A percentile compares a stretch with the other conserved stretches of the same genome.
Conservation (phyloP, 2,888 invertebrate species). For the Netelia inedita region DNA sequence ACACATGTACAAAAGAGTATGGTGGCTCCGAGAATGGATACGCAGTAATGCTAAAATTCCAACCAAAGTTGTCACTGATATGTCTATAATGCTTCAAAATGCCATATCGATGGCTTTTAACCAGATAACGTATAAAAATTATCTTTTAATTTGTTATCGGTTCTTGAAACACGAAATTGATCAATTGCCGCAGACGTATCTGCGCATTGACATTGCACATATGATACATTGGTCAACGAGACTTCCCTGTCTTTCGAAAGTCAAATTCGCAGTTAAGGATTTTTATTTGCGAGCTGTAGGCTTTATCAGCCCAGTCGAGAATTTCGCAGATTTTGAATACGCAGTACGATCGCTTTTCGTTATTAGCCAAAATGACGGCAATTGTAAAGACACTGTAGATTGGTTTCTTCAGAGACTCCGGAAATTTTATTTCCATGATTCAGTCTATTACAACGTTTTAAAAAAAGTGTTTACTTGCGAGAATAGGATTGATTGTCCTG, state of each 20-base stretch:
- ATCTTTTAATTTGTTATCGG: constrained; percentile 29
- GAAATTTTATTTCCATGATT: constrained; percentile 45
- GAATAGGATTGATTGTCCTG: constrained; percentile 38
- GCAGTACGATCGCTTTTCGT: constrained; percentile 33
- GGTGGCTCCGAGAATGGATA: constrained; percentile 48
- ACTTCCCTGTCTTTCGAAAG: constrained; percentile 27
- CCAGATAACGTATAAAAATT: constrained; percentile 49
- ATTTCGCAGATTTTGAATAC: constrained; percentile 47
- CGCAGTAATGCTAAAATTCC: constrained; percentile 38
- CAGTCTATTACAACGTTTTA: constrained; percentile 27
- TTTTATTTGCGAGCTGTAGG: constrained; percentile 57
- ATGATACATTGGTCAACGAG: constrained; percentile 50
- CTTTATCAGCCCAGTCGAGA: constrained; percentile 52
- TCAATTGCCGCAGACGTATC: constrained; percentile 34
- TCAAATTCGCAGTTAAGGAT: constrained; percentile 48
- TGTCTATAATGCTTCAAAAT: constrained; percentile 59
- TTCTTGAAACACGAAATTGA: constrained; percentile 33
- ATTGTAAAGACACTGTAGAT: constrained; percentile 33
- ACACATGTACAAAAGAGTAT: constrained; percentile 45
- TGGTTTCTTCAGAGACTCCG: constrained; percentile 49
- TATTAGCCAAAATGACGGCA: constrained; percentile 46
- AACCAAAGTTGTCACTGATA: constrained; percentile 55
- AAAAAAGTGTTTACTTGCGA: constrained; percentile 33
- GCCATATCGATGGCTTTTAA: constrained; percentile 39
- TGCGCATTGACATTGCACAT: constrained; percentile 60